Base-by-base conservation (phyloP, 2,797 vertebrate genomes). In the Loris lydekkerianus region DNA sequence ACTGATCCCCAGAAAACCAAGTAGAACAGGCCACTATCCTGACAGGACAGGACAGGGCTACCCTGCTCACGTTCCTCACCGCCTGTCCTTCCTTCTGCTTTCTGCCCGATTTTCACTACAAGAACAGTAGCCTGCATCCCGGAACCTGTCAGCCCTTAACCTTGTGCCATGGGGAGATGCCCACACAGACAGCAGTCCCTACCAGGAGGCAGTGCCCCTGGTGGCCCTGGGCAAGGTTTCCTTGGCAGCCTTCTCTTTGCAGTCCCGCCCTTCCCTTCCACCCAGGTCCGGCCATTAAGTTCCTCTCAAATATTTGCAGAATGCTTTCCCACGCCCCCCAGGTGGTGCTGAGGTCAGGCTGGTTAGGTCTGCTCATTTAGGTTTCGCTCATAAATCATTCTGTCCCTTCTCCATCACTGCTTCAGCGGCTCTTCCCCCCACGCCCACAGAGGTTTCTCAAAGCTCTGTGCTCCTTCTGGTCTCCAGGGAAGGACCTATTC, bases 271-370 rank as follows among this genome's bases (percentile, higher is more conserved):
- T 40, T 63, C 27, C 61, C 61, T 82, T 87, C 60, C 58, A 49
- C 27, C 63, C 88, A 96, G 91, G 80, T 93, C 87, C 72, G 58
- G 37, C 72, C 86, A n/a, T 10, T 31, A 75, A 91, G 73, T 87
- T 96, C 77, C 77, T 96, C 82, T 90, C 40, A 97, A 95, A 95
- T 93, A 96, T 96, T 96, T 97, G 77, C 93, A 97, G 95, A 97
- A 96, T 96, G 96, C 58, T 97, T 94, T 97, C 95, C 94, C 96
- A 97, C 81, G 40, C 80, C 91, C 91, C 89, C 96, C 61, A 17
- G 85, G 65, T 96, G 96, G 92, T 95, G 91, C 82, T 67, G 81
- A 91, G 94, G 96, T 96, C 97, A 96, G 89, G 88, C 80, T 83
- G 0, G 89, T 69, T 75, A 95, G 89, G 85, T 94, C 93, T 96